Percentiles rank a stretch among this genome's conserved stretches.
phyloP scores from a whole-genome alignment of 1,140 invertebrate genomes.

The Glossosoma conforme region DNA sequence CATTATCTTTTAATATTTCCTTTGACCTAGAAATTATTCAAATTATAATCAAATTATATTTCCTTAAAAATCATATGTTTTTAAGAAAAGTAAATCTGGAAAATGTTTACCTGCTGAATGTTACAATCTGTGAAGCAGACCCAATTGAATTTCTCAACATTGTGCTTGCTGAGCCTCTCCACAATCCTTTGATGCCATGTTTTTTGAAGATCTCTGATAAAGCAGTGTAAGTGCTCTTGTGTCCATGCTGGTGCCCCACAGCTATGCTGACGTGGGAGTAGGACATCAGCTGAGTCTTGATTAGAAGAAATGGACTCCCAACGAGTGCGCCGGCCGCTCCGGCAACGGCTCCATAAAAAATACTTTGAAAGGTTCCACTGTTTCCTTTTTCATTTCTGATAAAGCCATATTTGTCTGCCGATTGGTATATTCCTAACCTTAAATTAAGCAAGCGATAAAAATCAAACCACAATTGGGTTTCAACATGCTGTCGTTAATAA shows the following conservation, averaged over 20 bases:
- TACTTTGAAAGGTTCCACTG: conserved; percentile 42
- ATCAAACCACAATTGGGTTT: conserved; percentile 26
- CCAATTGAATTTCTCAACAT: conserved; percentile 55
- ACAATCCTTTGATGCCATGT: conserved; percentile 70
- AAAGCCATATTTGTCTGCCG: conserved; percentile 45
- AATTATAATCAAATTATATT: conserved; percentile 1
- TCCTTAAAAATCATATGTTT: not conserved
- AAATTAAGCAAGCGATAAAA: too few species aligned
- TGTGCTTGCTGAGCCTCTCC: conserved; percentile 70
- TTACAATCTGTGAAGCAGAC: conserved; percentile 45
- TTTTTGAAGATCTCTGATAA: conserved; percentile 64
- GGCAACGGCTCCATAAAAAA: conserved; percentile 43
- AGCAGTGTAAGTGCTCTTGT: conserved; percentile 64
- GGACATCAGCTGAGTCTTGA: conserved; percentile 89
- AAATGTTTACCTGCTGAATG: conserved; percentile 43
- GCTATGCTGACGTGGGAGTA: conserved; percentile 73
- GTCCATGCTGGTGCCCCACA: conserved; percentile 82
- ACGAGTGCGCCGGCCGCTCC: conserved; percentile 43
- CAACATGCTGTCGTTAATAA: conserved; percentile 10
- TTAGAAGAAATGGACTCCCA: conserved; percentile 72
- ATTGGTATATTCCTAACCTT: conserved; percentile 49
- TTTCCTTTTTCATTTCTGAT: conserved; percentile 43
- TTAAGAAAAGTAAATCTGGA: not conserved
- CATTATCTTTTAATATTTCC: conserved; percentile 45
- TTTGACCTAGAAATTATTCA: too few species aligned